phyloP scores from a whole-genome alignment of 2,797 vertebrate species.

The Lagorchestes hirsutus region DNA sequence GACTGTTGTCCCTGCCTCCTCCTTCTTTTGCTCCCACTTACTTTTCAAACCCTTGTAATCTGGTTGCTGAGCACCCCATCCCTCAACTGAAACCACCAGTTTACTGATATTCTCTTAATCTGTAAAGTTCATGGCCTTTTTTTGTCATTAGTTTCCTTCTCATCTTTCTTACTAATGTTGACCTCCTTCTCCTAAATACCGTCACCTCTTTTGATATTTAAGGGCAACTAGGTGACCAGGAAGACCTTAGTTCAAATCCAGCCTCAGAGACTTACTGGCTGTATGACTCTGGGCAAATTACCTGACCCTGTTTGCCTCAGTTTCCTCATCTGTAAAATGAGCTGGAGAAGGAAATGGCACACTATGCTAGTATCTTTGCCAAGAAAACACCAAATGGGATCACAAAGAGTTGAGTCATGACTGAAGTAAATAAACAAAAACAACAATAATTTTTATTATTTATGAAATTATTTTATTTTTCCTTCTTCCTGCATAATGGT shows the following conservation, averaged over 20 bases:
- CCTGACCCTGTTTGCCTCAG: not conserved
- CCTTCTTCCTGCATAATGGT: not conserved
- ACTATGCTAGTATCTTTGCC: not conserved
- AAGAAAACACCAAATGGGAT: not conserved
- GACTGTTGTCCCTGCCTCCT: not conserved
- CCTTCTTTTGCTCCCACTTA: not conserved
- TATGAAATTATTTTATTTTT: not conserved
- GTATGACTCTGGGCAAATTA: not conserved
- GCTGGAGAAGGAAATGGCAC: not conserved
- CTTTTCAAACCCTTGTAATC: not conserved
- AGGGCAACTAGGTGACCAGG: not conserved
- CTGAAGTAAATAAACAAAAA: not conserved
- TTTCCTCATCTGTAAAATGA: not conserved
- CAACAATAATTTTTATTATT: not conserved
- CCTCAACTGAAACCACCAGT: not conserved
- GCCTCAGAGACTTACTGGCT: not conserved
- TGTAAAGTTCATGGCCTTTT: not conserved
- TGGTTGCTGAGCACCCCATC: not conserved
- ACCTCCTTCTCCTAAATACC: not conserved
- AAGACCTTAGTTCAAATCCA: not conserved
- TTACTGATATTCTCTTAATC: not conserved
- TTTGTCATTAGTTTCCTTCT: not conserved
- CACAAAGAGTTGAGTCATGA: not conserved
- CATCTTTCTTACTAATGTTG: not conserved
- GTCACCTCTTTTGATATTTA: not conserved